Conservation (phyloP, 23 tunicate genomes). For the Diplosoma virens region DNA sequence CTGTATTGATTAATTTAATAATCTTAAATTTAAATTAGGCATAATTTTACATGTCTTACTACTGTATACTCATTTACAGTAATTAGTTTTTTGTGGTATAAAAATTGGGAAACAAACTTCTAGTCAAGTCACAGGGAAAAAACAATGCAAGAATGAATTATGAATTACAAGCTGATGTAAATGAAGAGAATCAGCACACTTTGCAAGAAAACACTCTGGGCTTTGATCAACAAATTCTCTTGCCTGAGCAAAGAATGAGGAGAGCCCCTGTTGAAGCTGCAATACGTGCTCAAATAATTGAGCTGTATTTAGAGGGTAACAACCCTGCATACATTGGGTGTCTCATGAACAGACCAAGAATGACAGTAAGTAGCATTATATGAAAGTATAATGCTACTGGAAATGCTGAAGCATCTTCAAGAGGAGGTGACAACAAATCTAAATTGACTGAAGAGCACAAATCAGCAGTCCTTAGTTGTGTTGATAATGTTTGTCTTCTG, state of each 20-base stretch:
- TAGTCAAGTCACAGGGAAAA: no score
- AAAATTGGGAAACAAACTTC: no score
- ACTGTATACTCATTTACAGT: no score
- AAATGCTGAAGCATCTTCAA: background rate
- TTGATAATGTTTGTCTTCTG: background rate
- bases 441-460: background rate
- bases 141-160: no score
- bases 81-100: no score
- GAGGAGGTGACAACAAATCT: background rate
- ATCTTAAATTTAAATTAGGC: no score
- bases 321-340: background rate
- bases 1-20: no score
- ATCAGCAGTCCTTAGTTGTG: background rate
- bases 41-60: no score
- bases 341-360: background rate
- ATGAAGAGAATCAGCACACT: no score
- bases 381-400: background rate
- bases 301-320: background rate
- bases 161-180: no score
- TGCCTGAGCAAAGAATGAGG: background rate
- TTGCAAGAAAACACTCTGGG: background rate
- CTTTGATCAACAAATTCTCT: background rate
- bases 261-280: background rate
- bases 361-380: background rate
- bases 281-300: background rate